Evolutionary conservation across 2,888 invertebrate species (phyloP), one percentile per base, ranked within the genome.

Genomic region (Bugulina stolonifera): DNA sequence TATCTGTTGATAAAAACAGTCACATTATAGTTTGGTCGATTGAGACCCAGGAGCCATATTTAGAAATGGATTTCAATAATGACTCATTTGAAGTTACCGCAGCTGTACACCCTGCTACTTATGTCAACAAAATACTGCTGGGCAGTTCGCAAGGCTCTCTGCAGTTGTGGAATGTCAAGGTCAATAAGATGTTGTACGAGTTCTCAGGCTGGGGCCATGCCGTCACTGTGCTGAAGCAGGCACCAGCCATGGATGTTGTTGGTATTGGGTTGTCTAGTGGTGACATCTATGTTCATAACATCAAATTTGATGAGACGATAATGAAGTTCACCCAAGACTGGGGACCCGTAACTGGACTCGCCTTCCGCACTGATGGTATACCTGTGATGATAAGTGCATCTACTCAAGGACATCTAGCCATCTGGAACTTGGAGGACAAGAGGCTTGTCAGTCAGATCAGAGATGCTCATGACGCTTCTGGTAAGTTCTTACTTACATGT

Each of bases 171-270:
- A 98, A 98, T 85, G 85, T 97, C 5, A 90, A 90, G 72, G 89
- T 89, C 27, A 89, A 79, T 74, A 80, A 80, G 73, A 76, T 80
- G 64, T 71, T 84, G n/a, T 90, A 91, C 82, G 89, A 90, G 0
- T 94, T 95, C 80, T 35, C 72, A 79, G 86, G 91, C 92, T 94
- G 93, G 91, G 79, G 79, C 5, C 88, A 89, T 1, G 81, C 89
- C 0, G 88, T 97, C 0, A 90, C 88, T 2, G 90, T 90, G 23
- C 83, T 94, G 43, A 91, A 91, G 80, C 92, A 94, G 86, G 91
- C 96, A 0, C 95, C 98, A 0, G 98, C 96, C 0, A 79, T 94
- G 10, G 94, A 99, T 86, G 92, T 98, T 0, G 89, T 92, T 0
- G 98, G 93, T 0, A 87, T 98, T 71, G 98, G 94, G 1, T 86